Evolutionary conservation across 2,888 invertebrate species (phyloP), one percentile per base, ranked within the genome.

Genomic region (Caenorhabditis wallacei): DNA sequence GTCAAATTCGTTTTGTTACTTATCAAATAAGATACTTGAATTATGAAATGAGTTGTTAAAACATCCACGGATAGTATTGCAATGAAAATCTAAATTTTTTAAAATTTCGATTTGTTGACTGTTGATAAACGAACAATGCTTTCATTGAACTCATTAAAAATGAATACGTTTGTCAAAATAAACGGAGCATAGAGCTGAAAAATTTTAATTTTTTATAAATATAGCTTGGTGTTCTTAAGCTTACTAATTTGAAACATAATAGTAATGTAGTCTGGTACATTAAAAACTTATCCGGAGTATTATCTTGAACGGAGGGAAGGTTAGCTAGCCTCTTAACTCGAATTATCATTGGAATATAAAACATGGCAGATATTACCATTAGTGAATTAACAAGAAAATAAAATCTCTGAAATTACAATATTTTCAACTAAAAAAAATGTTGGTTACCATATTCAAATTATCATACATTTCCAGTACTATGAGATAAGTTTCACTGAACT

Each of bases 1-100:
- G 57, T 11, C 37, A 57, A 8, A 43, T 63, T 63, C 8, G 16
- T 30, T 35, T 51, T 48, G 51, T 51, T 64, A 51, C 51, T 18
- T 10, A 48, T 48, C 0, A 64, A 18, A 20, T 64, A 64, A 13
- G 64, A 64, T 0, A n/a, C 11, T 48, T 64, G 64, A 16, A 64
- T 64, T 11, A 64, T 51, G 51, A 64, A 64, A 18, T 64, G 64
- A 20, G 64, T 64, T 10, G 51, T 51, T 24, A 48, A 26, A 7
- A 64, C 20, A 26, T 64, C 64, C 4, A 64, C 18, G 18, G 20
- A 30, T 11, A 64, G 18, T 18, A 64, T 64, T 48, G 18, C 30
- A 26, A 18, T 3, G 35, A 64, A 64, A 11, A 59, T 37, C 59
- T 59, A 40, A 22, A 59, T 13, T 3, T 40, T 37, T 3, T 20